Evolutionary conservation across 2,113 vertebrate genomes (phyloP).

Genomic region (Mus musculus): DNA sequence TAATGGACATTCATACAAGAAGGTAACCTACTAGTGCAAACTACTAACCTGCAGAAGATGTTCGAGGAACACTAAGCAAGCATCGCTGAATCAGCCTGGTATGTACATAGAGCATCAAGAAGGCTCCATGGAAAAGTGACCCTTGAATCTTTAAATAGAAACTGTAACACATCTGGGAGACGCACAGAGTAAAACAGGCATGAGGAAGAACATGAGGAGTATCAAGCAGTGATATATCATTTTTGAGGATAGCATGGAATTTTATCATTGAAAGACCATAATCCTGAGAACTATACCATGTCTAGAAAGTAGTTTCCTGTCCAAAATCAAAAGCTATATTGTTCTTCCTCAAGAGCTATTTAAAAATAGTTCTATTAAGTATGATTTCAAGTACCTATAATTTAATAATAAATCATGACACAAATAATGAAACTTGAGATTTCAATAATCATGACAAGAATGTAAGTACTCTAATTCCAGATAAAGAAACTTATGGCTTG

Average conservation of each 20-base stretch:
- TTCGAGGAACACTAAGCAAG: not conserved
- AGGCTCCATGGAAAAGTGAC: not conserved
- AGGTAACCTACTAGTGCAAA: not conserved
- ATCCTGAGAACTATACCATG: not conserved
- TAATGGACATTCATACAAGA: not conserved
- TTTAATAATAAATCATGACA: constrained; percentile 38
- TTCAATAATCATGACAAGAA: constrained; percentile 28
- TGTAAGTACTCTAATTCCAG: not conserved
- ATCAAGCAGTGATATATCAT: not conserved
- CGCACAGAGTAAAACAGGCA: not conserved
- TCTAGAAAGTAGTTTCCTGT: constrained; percentile 13
- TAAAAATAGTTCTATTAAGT: not conserved
- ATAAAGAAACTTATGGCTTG: constrained; percentile 22
- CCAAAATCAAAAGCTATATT: not conserved
- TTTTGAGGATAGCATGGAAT: not conserved
- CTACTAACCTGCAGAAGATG: not conserved
- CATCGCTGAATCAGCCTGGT: not conserved
- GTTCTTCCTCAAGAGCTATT: not conserved
- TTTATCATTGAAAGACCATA: not conserved
- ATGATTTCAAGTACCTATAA: constrained; percentile 16
- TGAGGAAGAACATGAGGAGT: not conserved
- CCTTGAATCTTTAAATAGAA: constrained; percentile 2
- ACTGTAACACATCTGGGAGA: not conserved
- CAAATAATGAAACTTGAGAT: constrained; percentile 31
- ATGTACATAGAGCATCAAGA: not conserved